phyloP scores from a whole-genome alignment of 1,140 invertebrate genomes.

The Stegodyphus mimosarum region DNA sequence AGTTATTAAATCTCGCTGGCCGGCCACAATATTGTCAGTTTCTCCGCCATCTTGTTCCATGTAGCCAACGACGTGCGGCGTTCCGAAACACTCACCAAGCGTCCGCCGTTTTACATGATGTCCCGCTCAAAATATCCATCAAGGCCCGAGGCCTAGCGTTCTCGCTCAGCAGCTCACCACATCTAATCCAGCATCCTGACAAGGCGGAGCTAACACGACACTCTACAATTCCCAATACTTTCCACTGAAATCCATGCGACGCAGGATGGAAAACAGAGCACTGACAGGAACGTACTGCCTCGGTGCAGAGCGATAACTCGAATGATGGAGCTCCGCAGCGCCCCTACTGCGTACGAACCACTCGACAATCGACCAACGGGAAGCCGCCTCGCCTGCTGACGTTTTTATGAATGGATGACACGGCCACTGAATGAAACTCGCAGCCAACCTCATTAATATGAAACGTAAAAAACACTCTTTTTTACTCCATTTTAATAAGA shows the following conservation, averaged over 20 bases:
- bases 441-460: slow-evolving; percentile 42
- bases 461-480: slow-evolving; percentile 38
- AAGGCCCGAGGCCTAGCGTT: no score
- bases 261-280: background rate
- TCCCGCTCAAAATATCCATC: background rate
- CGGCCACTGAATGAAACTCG: slow-evolving; percentile 13
- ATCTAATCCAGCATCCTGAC: slow-evolving; percentile 9
- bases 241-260: background rate
- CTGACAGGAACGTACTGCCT: background rate
- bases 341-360: slow-evolving; percentile 15
- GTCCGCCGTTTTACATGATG: background rate
- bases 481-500: slow-evolving; percentile 50
- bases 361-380: slow-evolving; percentile 28
- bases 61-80: slow-evolving; percentile 4
- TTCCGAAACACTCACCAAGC: background rate
- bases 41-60: slow-evolving; percentile 59
- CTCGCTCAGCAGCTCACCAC: no score
- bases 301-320: background rate
- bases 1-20: slow-evolving; percentile 65
- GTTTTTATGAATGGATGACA: slow-evolving; percentile 58
- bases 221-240: slow-evolving; percentile 8
- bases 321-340: background rate
- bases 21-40: slow-evolving; percentile 18
- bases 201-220: background rate
- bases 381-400: slow-evolving; percentile 38